Conservation (phyloP, 2,113 vertebrate genomes). For the Notiomystis cincta region DNA sequence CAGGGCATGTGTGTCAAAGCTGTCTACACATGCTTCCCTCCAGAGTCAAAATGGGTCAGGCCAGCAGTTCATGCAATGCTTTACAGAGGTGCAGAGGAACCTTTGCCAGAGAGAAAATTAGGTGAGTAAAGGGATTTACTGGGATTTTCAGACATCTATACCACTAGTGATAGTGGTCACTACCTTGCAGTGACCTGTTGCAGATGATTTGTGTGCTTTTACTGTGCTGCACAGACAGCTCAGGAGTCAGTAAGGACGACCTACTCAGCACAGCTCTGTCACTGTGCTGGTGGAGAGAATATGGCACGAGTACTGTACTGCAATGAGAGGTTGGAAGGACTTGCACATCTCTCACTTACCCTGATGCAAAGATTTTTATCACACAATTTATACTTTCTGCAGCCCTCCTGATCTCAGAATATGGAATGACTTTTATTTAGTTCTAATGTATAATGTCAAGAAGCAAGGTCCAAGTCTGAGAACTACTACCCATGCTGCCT, state of each 20-base stretch:
- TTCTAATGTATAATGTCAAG: neutral
- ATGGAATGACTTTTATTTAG: neutral
- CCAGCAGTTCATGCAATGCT: neutral
- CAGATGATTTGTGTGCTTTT: neutral
- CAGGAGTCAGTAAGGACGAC: neutral
- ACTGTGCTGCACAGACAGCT: neutral
- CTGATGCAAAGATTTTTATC: neutral
- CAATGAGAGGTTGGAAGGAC: neutral
- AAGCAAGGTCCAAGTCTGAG: neutral
- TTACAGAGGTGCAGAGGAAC: neutral
- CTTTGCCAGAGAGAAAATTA: neutral
- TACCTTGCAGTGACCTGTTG: neutral
- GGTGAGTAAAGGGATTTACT: neutral
- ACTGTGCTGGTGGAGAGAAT: neutral
- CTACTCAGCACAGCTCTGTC: neutral
- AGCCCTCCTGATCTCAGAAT: neutral
- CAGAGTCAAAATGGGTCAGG: neutral
- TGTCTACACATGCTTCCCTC: neutral
- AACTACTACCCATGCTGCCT: neutral
- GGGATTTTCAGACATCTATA: neutral
- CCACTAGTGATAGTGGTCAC: neutral
- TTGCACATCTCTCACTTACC: neutral
- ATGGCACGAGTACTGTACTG: neutral
- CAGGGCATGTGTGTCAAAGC: neutral
- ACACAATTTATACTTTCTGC: neutral